Conservation (phyloP, 1,140 invertebrate genomes). For the Phocides pigmalion region DNA sequence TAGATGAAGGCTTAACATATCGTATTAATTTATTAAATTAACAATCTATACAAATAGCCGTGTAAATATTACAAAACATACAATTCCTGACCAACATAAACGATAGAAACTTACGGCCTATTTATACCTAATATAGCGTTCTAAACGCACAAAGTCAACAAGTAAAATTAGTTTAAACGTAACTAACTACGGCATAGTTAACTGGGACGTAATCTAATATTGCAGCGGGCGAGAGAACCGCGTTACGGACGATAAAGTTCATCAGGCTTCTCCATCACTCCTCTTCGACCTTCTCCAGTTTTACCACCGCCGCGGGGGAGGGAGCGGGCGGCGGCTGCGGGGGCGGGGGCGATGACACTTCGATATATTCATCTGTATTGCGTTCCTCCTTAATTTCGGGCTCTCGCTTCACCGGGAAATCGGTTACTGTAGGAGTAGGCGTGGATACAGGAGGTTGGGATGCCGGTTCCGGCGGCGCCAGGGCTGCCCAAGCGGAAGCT, state of each 20-base stretch:
- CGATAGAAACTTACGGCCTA: conserved; percentile 48
- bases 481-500: conserved; percentile 68
- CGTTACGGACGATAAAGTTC: conserved; percentile 72
- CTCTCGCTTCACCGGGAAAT: conserved; percentile 63
- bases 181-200: conserved; percentile 64
- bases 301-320: conserved; percentile 55
- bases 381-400: conserved; percentile 74
- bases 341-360: conserved; percentile 71
- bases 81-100: conserved; percentile 68
- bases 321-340: conserved; percentile 39
- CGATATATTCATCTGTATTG: conserved; percentile 71
- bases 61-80: conserved; percentile 80
- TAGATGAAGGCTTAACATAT: conserved; percentile 69
- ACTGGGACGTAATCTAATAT: conserved; percentile 81
- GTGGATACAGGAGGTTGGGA: conserved; percentile 37
- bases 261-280: conserved; percentile 48
- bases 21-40: conserved; percentile 78
- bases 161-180: conserved; percentile 63
- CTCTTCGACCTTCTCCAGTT: conserved; percentile 73
- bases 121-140: conserved; percentile 66
- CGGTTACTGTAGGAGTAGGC: conserved; percentile 42
- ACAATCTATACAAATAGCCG: conserved; percentile 77
- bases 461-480: conserved; percentile 57
- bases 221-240: conserved; percentile 69
- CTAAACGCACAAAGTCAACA: conserved; percentile 77